phyloP scores from a whole-genome alignment of 2,113 vertebrate species.

The Pavo muticus region DNA sequence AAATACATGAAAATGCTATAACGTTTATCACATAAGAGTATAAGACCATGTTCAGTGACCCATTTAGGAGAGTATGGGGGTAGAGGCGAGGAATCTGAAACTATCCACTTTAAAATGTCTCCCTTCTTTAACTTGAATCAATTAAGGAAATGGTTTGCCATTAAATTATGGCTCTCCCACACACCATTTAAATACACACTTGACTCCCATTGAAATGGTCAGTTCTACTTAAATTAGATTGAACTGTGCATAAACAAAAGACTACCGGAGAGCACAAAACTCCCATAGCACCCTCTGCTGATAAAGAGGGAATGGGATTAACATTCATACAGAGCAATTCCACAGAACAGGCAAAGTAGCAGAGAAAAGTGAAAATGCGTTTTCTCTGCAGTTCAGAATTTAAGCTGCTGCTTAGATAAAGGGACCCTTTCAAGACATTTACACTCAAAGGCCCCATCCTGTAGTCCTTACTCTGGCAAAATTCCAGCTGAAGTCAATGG shows the following conservation, averaged over 20 bases:
- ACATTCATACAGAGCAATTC: conserved; percentile 53
- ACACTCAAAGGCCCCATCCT: conserved; percentile 60
- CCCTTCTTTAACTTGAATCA: conserved; percentile 59
- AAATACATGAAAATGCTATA: not conserved
- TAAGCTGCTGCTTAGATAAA: conserved; percentile 64
- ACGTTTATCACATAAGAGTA: not conserved
- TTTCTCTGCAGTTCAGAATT: conserved; percentile 59
- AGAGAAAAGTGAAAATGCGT: conserved; percentile 56
- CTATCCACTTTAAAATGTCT: conserved; percentile 60
- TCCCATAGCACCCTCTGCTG: conserved; percentile 77
- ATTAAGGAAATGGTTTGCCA: conserved; percentile 66
- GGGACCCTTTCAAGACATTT: conserved; percentile 56
- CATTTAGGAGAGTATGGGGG: not conserved
- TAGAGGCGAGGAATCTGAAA: conserved; percentile 54
- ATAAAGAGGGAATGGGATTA: conserved; percentile 67
- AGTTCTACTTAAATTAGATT: conserved; percentile 71
- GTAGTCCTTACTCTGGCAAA: conserved; percentile 45
- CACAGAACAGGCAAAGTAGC: conserved; percentile 45
- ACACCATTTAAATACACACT: conserved; percentile 67
- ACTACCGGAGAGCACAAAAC: conserved; percentile 61
- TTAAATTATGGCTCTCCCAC: conserved; percentile 67
- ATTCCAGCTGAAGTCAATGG: conserved; percentile 74
- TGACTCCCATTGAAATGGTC: conserved; percentile 74
- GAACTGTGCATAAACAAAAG: conserved; percentile 69
- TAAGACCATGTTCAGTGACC: conserved; percentile 13